These are phyloP conservation scores for Rhabdornis inornatus DNA, from an alignment of 2,113 vertebrate genomes.

Conservation along the genomic window DNA sequence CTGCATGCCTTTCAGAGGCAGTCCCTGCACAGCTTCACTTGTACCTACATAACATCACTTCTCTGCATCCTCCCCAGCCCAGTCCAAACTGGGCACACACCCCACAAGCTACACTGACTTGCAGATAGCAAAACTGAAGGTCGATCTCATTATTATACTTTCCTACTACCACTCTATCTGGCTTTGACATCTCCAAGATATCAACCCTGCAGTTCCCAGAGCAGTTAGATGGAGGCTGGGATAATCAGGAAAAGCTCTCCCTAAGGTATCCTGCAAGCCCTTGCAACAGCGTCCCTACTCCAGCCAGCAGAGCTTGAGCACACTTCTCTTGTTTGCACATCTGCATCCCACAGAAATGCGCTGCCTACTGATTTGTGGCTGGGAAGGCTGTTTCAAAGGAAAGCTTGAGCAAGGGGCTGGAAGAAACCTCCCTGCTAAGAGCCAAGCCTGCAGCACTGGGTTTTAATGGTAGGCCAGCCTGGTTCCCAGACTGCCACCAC, in stretches of 20 bases:
- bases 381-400: neutral
- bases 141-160: neutral
- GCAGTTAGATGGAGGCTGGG: neutral
- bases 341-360: neutral
- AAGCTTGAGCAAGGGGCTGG: neutral
- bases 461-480: neutral
- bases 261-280: neutral
- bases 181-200: neutral
- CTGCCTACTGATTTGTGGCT: conserved; percentile 29
- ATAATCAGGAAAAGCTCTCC: neutral
- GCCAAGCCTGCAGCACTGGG: neutral
- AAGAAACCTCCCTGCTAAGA: neutral
- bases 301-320: neutral
- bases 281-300: neutral
- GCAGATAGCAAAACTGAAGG: neutral
- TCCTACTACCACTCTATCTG: neutral
- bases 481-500: accelerated
- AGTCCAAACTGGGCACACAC: neutral
- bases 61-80: neutral
- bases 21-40: neutral
- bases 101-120: neutral
- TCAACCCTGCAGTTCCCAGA: neutral
- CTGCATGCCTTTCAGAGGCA: neutral
- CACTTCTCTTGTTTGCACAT: neutral
- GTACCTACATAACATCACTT: neutral